These are phyloP conservation scores for Aplodontia rufa DNA, from an alignment of 2,113 vertebrate genomes.

Conservation along the genomic window DNA sequence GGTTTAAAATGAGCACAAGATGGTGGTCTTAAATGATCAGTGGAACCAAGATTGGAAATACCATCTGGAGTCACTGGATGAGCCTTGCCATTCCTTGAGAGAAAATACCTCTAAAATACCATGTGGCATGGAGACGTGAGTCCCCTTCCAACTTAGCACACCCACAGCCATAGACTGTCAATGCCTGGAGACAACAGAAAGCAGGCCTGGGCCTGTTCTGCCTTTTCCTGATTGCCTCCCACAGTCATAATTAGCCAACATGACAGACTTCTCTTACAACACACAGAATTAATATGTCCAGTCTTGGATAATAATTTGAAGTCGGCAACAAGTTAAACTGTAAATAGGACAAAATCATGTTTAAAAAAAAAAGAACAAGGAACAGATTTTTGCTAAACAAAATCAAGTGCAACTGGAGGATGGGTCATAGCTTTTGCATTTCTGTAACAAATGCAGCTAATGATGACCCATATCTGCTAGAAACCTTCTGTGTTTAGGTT, in stretches of 20 bases:
- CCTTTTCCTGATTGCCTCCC: slow-evolving; percentile 13
- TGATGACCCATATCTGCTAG: background rate
- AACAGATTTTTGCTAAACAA: slow-evolving; percentile 53
- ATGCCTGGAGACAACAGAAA: slow-evolving; percentile 35
- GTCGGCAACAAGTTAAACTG: slow-evolving; percentile 43
- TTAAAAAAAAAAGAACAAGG: background rate
- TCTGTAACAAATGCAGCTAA: slow-evolving; percentile 39
- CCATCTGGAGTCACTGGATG: background rate
- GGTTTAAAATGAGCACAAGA: background rate
- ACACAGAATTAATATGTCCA: slow-evolving; percentile 45
- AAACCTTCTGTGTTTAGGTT: slow-evolving; percentile 9
- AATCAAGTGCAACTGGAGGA: slow-evolving; percentile 48
- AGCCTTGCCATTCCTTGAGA: slow-evolving; percentile 20
- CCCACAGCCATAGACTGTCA: slow-evolving; percentile 1
- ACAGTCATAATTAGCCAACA: slow-evolving; percentile 37
- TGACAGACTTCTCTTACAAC: slow-evolving; percentile 39
- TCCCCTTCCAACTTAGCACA: background rate
- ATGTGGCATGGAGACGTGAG: background rate
- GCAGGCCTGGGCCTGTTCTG: slow-evolving; percentile 30
- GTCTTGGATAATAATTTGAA: slow-evolving; percentile 60
- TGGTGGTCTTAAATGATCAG: background rate
- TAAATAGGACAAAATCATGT: slow-evolving; percentile 29
- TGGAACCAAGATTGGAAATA: background rate
- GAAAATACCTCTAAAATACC: background rate
- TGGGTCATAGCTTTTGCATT: background rate